Base-by-base conservation (phyloP, 1,140 invertebrate species). In the Drosophila sp. region DNA sequence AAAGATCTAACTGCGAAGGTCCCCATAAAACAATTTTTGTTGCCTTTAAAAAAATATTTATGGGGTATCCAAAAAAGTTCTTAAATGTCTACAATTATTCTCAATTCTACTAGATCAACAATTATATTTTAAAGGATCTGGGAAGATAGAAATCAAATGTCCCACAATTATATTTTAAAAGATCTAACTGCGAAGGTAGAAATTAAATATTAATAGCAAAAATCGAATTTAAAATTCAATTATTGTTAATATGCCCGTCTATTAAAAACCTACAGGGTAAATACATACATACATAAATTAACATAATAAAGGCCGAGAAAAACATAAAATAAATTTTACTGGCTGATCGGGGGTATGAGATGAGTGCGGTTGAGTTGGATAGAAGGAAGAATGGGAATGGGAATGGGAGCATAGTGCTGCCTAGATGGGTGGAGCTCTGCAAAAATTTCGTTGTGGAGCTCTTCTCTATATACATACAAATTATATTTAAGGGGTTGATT, bases 401-500 rank as follows among this genome's bases (percentile, higher is more conserved):
- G 17, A 17, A 17, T 27, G 30, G 3, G n/a, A 17, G 8, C 35
- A 38, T 1, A 35, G n/a, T 17, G n/a, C 55, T 57, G 29, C 29
- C 55, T 33, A 23, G n/a, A 33, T 57, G 55, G 30, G 29, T 57
- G 55, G 55, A 55, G 50, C 27, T 55, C 25, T 6, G 29, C 25
- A 55, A 29, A 55, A 29, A 23, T 44, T 38, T 38, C 5, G 8
- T 27, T 55, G 11, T 57, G 55, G 55, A 33, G 55, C 30, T 57
- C 32, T 57, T 57, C 30, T 57, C 30, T 57, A 35, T 25, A 17
- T 58, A 38, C n/a, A 17, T 38, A 58, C 56, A 58, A 58, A 58
- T 38, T 33, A 38, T 58, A 25, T 58, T 8, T 32, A 58, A 25
- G 29, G 56, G 56, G 63, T 66, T n/a, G 61, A 38, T 23, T 61